A percentile compares a stretch with the other conserved stretches of the same genome.
Evolutionary conservation across 2,113 vertebrate genomes (phyloP).

Genomic region (Chitala chitala): DNA sequence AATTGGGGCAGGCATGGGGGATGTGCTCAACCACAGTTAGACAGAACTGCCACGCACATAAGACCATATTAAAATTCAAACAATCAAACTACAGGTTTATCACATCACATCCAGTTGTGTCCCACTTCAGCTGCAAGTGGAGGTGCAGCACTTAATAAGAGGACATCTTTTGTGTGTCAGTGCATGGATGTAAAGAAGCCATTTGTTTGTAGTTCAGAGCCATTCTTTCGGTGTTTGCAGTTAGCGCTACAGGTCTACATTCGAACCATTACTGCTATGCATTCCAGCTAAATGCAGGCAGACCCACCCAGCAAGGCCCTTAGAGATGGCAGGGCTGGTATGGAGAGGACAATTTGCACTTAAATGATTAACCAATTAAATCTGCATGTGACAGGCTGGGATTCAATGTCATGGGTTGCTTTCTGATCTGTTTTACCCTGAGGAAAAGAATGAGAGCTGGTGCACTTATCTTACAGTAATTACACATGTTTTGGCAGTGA

Average conservation of each 20-base stretch:
- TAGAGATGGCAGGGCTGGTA: not conserved
- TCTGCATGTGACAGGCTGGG: too few species aligned
- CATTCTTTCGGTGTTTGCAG: constrained; percentile 54
- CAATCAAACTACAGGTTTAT: not conserved
- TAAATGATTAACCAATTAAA: too few species aligned
- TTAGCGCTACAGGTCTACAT: constrained; percentile 51
- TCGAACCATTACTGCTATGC: constrained; percentile 46
- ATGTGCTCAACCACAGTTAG: constrained; percentile 20
- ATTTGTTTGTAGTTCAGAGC: constrained; percentile 41
- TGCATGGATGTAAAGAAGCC: constrained; percentile 20
- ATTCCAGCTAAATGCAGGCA: constrained; percentile 32
- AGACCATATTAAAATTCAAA: constrained; percentile 42
- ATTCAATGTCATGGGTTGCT: too few species aligned
- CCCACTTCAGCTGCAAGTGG: not conserved
- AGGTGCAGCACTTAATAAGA: not conserved
- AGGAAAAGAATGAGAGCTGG: too few species aligned
- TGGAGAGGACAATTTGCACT: too few species aligned
- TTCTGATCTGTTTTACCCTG: too few species aligned
- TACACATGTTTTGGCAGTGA: too few species aligned
- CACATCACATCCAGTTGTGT: not conserved
- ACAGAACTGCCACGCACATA: constrained; percentile 45
- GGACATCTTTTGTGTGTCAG: not conserved
- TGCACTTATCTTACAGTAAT: too few species aligned
- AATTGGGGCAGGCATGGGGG: constrained; percentile 19
- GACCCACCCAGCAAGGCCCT: constrained; percentile 34